Base-by-base conservation (phyloP, 2,797 vertebrate species). In the Anas acuta region DNA sequence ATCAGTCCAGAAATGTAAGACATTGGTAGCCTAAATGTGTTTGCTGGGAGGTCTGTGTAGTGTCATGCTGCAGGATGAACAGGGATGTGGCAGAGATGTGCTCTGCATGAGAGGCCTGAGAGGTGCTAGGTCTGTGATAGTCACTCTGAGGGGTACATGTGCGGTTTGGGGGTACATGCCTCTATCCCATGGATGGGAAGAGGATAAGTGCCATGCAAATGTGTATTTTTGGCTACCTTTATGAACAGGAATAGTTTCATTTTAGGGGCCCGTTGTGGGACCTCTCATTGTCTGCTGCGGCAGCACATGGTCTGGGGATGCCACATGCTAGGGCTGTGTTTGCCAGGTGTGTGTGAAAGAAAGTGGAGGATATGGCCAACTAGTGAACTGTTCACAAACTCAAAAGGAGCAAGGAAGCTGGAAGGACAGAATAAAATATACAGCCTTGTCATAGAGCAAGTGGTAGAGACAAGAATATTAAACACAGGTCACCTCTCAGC, bases 301-400 rank as follows among this genome's bases (percentile, higher is more conserved):
- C 9, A 5, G 69, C 16, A 56, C 11, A 14, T 39, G 20, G 35
- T 89, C 87, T 93, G 84, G 81, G 78, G 95, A 93, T 84, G 74
- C 64, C 86, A 87, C 54, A 49, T 84, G 72, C 81, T 94, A 65
- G 78, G 66, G 75, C 69, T 95, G 32, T 13, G 80, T 67, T 84
- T 95, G 90, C 72, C 86, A 90, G 90, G n/a, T 57, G 84, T 1
- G 26, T 41, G 84, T 54, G 74, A 69, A 76, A 37, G 53, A 78
- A 57, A 15, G 32, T 35, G 64, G 77, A 70, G 64, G 78, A 77
- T 65, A 70, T 85, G 92, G 87, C 89, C 81, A 4, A 73, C 61
- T 64, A 79, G 72, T 26, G 49, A 77, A 33, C 26, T 25, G 72
- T 6, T 95, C 78, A 26, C 13, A 39, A 9, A 65, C 37, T 77